Base-by-base conservation (phyloP, 2,797 vertebrate genomes). In the Gallinago stenura region DNA sequence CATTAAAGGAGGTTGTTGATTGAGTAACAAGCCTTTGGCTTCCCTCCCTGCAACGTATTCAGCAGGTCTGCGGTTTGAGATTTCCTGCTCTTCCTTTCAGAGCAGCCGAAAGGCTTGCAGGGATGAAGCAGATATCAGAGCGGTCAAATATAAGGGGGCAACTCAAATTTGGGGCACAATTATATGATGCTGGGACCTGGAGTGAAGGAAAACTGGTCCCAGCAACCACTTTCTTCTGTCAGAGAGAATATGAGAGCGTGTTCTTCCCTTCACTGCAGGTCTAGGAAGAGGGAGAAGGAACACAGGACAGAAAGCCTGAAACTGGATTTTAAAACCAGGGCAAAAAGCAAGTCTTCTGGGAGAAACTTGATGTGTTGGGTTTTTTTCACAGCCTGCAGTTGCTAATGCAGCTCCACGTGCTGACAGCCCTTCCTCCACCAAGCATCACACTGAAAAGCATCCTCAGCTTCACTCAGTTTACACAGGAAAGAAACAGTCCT, bases 361-460 rank as follows among this genome's bases (percentile, higher is more conserved):
- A 88, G 46, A 73, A 89, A 62, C 16, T 5, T 25, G 15, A 12
- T 22, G 43, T 15, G 26, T 16, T 91, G 43, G 1, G 46, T 15
- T 26, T 86, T 60, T 71, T 37, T 26, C 64, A 92, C 60, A 58
- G 69, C 5, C 51, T 70, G 48, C 46, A 46, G 28, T 16, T 73
- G 61, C 65, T 72, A 51, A 72, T 7, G 3, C 76, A 73, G 72
- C 64, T 31, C 53, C 69, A 6, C 0, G 1, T 77, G 87, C 77
- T 81, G 46, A 65, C 80, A 75, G 53, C 31, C 60, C 68, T 62
- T 77, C 56, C 76, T 88, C n/a, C 76, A 20, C 58, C 7, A 0
- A 37, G 37, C 45, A 41, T 31, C 1, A 0, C 30, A 3, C 39
- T 0, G 1, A 73, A 66, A 61, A 72, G 43, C 64, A 37, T 31